These are phyloP conservation scores for Coregonus sp. DNA, from an alignment of 2,797 vertebrate species.

Conservation along the genomic window DNA sequence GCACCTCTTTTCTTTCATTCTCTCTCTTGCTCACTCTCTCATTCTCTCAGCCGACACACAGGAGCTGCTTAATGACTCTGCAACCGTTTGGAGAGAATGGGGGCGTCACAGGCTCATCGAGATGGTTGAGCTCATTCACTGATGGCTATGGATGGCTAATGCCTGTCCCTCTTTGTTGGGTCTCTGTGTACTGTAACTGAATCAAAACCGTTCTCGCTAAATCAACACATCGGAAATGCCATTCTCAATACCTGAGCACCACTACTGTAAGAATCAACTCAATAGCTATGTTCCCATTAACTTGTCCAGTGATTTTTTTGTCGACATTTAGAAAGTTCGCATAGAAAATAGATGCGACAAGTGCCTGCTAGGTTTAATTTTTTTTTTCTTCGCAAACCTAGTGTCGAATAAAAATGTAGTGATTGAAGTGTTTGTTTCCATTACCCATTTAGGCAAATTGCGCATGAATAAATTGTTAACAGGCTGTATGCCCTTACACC, in stretches of 20 bases:
- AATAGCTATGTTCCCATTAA: background rate
- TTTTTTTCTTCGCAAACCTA: too few relatives aligned
- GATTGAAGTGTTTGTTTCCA: too few relatives aligned
- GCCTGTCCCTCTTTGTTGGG: background rate
- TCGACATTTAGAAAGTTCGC: too few relatives aligned
- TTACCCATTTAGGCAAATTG: too few relatives aligned
- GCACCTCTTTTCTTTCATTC: constrained; percentile 36
- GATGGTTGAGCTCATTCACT: constrained; percentile 49
- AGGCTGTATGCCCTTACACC: too few relatives aligned
- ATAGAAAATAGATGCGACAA: too few relatives aligned
- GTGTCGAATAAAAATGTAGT: too few relatives aligned
- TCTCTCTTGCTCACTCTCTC: constrained; percentile 26
- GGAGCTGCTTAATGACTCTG: constrained; percentile 43
- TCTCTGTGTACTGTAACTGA: background rate
- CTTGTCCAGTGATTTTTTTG: too few relatives aligned
- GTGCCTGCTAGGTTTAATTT: too few relatives aligned
- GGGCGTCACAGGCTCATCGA: constrained; percentile 33
- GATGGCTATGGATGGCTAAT: constrained; percentile 23
- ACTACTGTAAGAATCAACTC: background rate
- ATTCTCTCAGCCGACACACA: constrained; percentile 46
- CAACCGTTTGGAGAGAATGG: constrained; percentile 25
- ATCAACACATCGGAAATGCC: background rate
- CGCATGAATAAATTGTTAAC: too few relatives aligned
- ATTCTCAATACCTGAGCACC: background rate
- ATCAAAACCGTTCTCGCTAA: background rate